These are phyloP conservation scores for Danionella cerebrum DNA, from an alignment of 2,113 vertebrate species.

Conservation along the genomic window DNA sequence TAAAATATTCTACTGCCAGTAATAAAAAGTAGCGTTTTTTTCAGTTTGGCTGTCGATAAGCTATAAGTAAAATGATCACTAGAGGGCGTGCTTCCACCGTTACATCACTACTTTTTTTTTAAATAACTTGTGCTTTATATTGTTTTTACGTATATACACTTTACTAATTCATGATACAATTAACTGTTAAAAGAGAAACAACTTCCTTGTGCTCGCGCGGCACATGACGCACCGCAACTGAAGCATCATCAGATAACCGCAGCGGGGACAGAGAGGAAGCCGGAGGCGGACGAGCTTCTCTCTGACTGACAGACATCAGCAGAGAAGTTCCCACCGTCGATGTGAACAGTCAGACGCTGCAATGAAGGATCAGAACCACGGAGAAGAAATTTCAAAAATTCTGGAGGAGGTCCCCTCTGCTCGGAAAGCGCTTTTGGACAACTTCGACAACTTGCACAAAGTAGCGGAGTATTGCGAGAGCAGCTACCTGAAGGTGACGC, in stretches of 20 bases:
- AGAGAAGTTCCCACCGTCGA: not conserved
- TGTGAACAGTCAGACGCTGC: not conserved
- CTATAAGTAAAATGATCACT: too few species aligned
- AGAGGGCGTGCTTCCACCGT: not conserved
- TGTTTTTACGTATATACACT: too few species aligned
- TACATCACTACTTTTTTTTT: too few species aligned
- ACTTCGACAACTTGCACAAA: slow-evolving; percentile 69
- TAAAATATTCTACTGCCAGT: too few species aligned
- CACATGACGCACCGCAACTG: too few species aligned
- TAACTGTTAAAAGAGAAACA: not conserved
- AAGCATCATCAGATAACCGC: too few species aligned
- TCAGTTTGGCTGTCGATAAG: too few species aligned
- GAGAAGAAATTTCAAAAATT: slow-evolving; percentile 52
- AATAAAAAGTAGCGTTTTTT: too few species aligned
- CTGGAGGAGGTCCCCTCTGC: slow-evolving; percentile 62
- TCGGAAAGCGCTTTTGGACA: slow-evolving; percentile 66
- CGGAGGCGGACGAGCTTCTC: not conserved
- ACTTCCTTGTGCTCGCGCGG: not conserved
- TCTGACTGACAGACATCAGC: not conserved
- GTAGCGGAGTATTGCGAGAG: slow-evolving; percentile 81
- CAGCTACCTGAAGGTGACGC: slow-evolving; percentile 74
- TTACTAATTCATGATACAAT: not conserved
- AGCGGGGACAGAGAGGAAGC: not conserved
- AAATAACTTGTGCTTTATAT: too few species aligned
- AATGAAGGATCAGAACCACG: slow-evolving; percentile 52